Evolutionary conservation across 1,140 invertebrate species (phyloP).

Genomic region (Thaumetopoea pityocampa): DNA sequence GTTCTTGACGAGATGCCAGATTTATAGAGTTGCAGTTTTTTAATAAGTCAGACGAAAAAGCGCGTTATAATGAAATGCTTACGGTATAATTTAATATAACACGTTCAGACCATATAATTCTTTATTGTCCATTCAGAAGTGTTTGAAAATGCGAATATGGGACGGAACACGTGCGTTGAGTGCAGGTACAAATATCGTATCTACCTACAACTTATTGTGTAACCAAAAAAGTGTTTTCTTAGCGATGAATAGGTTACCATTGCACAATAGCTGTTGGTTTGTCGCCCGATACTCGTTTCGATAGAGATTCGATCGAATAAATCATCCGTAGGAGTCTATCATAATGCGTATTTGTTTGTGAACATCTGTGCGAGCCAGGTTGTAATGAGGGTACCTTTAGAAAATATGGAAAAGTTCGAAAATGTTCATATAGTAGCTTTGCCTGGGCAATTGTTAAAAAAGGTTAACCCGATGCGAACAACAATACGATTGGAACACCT

Average conservation of each 20-base stretch:
- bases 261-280: constrained; percentile 60
- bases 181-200: constrained; percentile 62
- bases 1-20: constrained; percentile 33
- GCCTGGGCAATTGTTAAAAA: constrained; percentile 57
- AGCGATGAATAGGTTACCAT: constrained; percentile 43
- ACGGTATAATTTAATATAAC: constrained; percentile 33
- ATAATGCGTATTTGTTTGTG: constrained; percentile 63
- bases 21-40: constrained; percentile 29
- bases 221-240: constrained; percentile 57
- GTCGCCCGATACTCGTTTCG: constrained; percentile 51
- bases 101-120: constrained; percentile 28
- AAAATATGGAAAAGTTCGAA: constrained; percentile 54
- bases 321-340: constrained; percentile 59
- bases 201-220: constrained; percentile 65
- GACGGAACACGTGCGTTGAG: constrained; percentile 72
- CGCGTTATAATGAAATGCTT: constrained; percentile 28
- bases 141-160: constrained; percentile 61
- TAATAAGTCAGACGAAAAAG: constrained; percentile 26
- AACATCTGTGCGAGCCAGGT: constrained; percentile 54
- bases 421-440: constrained; percentile 43
- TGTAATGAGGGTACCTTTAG: constrained; percentile 28
- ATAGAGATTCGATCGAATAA: constrained; percentile 45
- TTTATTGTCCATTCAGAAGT: constrained; percentile 42
- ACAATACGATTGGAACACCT: constrained; percentile 62
- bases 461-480: constrained; percentile 67